Evolutionary conservation across 2,113 vertebrate genomes (phyloP), one percentile per base, ranked within the genome.

Genomic region (Morone saxatilis): DNA sequence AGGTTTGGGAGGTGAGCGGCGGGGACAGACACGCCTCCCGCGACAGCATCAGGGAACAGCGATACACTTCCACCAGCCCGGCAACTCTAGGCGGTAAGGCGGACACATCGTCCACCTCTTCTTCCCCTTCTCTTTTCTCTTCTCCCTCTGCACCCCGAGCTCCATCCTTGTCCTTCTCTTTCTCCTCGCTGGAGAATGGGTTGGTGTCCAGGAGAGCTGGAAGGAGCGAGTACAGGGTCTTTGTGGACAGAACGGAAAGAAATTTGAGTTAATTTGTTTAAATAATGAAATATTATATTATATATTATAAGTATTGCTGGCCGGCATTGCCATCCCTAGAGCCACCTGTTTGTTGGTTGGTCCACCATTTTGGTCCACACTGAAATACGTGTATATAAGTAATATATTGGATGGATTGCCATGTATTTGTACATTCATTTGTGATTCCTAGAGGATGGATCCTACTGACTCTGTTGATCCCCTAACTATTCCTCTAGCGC

Each of bases 161-260:
- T 22, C 75, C 92, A 11, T 87, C 93, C 80, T 89, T 94, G 38
- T 90, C 89, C 56, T 94, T 95, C 38, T 94, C 93, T 43, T 95
- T 95, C 71, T 95, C 94, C 63, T 95, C 93, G 0, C 45, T 92
- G 81, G 95, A 97, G 91, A 98, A 98, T 0, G 97, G 97, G 91
- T 98, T 98, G 80, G 96, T 96, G 78, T 98, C 97, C 90, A 98
- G 90, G 41, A 98, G 94, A 20, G 96, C 96, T 4, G 97, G 97
- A n/a, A 98, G 95, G 1, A 97, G 96, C 2, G 97, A 96, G 92
- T 98, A 98, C 57, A 98, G 93, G 17, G 97, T 97, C 97, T 98
- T 84, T 76, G 73, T 79, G 88, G 22, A 86, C 56, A 81, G 38
- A 85, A n/a, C 83, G 6, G 14, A 80, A 20, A 73, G 48, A 65